These are phyloP conservation scores for Noturus placidus DNA, from an alignment of 2,113 vertebrate genomes.

Conservation along the genomic window DNA sequence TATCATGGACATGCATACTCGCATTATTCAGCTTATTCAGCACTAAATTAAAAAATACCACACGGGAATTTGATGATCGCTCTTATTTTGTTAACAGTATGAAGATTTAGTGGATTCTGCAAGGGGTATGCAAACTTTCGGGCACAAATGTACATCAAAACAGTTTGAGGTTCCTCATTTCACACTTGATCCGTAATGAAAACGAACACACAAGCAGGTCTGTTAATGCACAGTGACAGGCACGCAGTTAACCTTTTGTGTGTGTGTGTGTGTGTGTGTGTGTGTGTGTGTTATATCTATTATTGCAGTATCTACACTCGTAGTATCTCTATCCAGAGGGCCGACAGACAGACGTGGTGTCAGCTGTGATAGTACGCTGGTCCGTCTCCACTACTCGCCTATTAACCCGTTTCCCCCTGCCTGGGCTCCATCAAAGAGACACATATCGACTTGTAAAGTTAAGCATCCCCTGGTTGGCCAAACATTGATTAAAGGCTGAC, in stretches of 20 bases:
- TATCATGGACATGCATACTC: too few relatives aligned
- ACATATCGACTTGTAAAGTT: conserved; percentile 76
- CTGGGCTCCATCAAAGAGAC: conserved; percentile 66
- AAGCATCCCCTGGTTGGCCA: conserved; percentile 77
- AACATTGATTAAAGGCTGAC: conserved; percentile 81
- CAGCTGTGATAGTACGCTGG: conserved; percentile 50
- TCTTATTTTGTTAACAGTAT: too few relatives aligned
- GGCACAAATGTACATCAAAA: neutral
- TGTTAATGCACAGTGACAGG: conserved; percentile 38
- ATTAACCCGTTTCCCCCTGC: conserved; percentile 60
- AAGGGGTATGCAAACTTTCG: too few relatives aligned
- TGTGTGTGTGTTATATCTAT: neutral
- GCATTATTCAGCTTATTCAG: too few relatives aligned
- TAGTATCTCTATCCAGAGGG: conserved; percentile 35
- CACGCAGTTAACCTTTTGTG: conserved; percentile 18
- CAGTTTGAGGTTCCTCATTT: conserved; percentile 7
- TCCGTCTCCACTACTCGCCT: conserved; percentile 58
- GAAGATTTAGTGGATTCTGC: too few relatives aligned
- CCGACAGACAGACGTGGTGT: conserved; percentile 53
- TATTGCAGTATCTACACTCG: neutral
- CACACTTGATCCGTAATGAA: conserved; percentile 16
- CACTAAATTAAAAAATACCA: too few relatives aligned
- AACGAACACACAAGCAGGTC: conserved; percentile 13
- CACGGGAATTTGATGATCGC: too few relatives aligned
- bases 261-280: neutral